Base-by-base conservation (phyloP, 2,888 invertebrate species). In the Lasioglossum villosulum region DNA sequence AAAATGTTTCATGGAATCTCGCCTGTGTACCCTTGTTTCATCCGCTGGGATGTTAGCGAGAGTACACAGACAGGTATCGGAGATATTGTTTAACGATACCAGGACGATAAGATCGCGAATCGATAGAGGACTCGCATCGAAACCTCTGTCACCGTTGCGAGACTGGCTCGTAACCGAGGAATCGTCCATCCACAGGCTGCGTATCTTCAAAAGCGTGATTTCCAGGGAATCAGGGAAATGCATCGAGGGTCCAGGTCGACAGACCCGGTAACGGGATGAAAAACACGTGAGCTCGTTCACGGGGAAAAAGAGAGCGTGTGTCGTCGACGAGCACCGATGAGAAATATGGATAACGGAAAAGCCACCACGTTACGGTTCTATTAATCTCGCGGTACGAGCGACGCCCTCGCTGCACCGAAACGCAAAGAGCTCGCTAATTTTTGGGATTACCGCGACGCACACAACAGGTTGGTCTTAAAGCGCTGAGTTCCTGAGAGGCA, bases 71-170 rank as follows among this genome's bases (percentile, higher is more conserved):
- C 52, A 8, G 74, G n/a, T 72, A 89, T 89, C 78, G 75, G 77
- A 79, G 87, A 84, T 90, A 89, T 89, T 87, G 89, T 83, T 88
- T 85, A 83, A 84, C 85, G 88, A 89, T 89, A 88, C 78, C 78
- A 78, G 45, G 14, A 75, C 82, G 83, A 77, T 75, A 73, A 45
- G 78, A 88, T 85, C 81, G 75, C 59, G 72, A 75, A 78, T 75
- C 83, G 79, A 80, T 84, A 75, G 56, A 75, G 63, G 68, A 73
- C 73, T 39, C 72, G 52, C 42, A 63, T 39, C 76, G 37, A 75
- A 76, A 30, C 30, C 59, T 16, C 37, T 75, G 76, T 73, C 80
- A 86, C 70, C 70, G 34, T 39, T 48, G 30, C 59, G 74, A 42
- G 42, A 66, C 71, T 27, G 71, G 56, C 19, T 23, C 14, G 19